Base-by-base conservation (phyloP, 2,113 vertebrate genomes). In the Dipodomys stephensi region DNA sequence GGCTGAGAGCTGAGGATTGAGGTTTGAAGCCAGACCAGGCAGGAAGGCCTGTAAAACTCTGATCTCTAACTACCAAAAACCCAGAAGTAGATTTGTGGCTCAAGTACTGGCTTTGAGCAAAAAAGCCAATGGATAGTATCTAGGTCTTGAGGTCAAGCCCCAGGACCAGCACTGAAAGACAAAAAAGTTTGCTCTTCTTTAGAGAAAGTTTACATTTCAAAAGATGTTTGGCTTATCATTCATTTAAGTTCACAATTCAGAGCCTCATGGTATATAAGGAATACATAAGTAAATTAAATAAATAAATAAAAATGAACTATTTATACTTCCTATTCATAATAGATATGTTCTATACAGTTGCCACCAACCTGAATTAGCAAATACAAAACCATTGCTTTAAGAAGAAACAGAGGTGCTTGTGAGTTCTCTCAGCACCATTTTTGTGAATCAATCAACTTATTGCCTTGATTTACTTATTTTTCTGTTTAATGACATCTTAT, bases 161-260 rank as follows among this genome's bases (percentile, higher is more conserved):
- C 49, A 53, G 49, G 49, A 53, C 49, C 49, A 53, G 49, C 49
- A 53, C 49, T 53, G 49, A 53, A 53, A 53, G 49, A 53, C 8
- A 53, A 53, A 53, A 11, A 53, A 11, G 49, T 53, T 53, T 53
- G 9, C 49, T 53, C 12, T 53, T 53, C 9, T 53, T 53, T 13
- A 82, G 30, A 85, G 11, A 65, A 94, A 86, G 18, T 81, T 91
- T 46, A 74, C 57, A 80, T 57, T 49, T 49, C 83, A 79, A 83
- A 89, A 94, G 85, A 72, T 67, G 80, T 2, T 2, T 77, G 39
- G n/a, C 60, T 86, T 89, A 72, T n/a, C n/a, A n/a, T 93, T 79
- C 25, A 68, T 16, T 74, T 69, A 67, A 8, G 4, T 76, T 87
- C 85, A 67, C 87, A 68, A 86, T 65, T 87, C 78, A 76, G n/a